Evolutionary conservation across 2,888 invertebrate species (phyloP), one percentile per base, ranked within the genome.

Genomic region (Lasioglossum oenotherae): DNA sequence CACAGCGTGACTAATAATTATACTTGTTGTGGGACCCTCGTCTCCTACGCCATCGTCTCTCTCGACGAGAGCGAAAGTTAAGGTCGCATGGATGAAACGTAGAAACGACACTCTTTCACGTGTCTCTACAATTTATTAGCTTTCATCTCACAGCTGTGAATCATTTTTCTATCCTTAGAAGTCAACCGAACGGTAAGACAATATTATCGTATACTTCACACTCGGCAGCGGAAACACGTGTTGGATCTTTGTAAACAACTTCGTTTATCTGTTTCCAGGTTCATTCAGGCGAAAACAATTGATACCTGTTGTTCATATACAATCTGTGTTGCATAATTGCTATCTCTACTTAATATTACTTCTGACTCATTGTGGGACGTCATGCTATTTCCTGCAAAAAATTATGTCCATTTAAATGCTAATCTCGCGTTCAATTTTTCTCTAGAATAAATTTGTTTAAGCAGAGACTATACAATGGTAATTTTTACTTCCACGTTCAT

Each of bases 1-100:
- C 88, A 85, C 89, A 89, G 86, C 88, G 88, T 88, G 91, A 89
- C 90, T 89, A 88, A 90, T 91, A 91, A 91, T 91, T 91, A 91
- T 87, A 88, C 88, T 87, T 44, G 82, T 64, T 72, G 83, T 73
- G 87, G 74, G 81, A 88, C 80, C 86, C 87, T 88, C 84, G 80
- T 89, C 87, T 90, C 87, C 87, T 87, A 87, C 90, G 84, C 86
- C 64, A 60, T 81, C 82, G 82, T 85, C 46, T 69, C 71, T 41
- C 77, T 74, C 82, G 67, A 60, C 76, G 82, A 82, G 71, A 86
- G 78, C 69, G 82, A 80, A 74, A 90, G 90, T 84, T 81, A 57
- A 76, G 75, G 74, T 72, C 77, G 64, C 81, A 38, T 64, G 31
- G 71, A 87, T 35, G 80, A 79, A 81, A 84, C 69, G 46, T 76